Percentiles rank a stretch among this genome's conserved stretches.
phyloP scores from a whole-genome alignment of 1,140 invertebrate genomes.

The Stenopsyche tienmushanensis region DNA sequence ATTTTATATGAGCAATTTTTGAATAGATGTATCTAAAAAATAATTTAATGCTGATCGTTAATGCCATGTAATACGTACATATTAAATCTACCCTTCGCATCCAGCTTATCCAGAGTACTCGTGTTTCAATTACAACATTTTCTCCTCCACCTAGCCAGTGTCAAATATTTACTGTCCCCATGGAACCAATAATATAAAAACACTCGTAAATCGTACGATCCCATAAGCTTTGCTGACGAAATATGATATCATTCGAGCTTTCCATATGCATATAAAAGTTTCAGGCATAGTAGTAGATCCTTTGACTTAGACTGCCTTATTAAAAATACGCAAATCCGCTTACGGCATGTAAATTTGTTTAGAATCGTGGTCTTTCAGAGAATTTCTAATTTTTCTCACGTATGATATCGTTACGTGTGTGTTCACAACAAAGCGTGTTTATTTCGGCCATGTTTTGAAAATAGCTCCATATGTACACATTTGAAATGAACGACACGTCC shows the following conservation, averaged over 20 bases:
- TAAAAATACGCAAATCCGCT: no score
- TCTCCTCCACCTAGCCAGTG: conserved; percentile 1
- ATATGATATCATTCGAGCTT: neutral
- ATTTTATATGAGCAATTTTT: no score
- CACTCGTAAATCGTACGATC: conserved; percentile 24
- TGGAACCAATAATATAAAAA: conserved; percentile 42
- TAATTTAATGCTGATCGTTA: no score
- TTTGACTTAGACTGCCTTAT: no score
- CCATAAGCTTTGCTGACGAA: no score
- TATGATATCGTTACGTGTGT: conserved; percentile 36
- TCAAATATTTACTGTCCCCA: conserved; percentile 41
- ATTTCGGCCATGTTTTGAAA: conserved; percentile 37
- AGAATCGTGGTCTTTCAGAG: no score
- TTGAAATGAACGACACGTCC: conserved; percentile 35
- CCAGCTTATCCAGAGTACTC: no score
- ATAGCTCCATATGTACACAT: conserved; percentile 31
- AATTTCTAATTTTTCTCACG: conserved; percentile 34
- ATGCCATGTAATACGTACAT: no score
- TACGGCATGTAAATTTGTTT: no score
- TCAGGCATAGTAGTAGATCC: no score
- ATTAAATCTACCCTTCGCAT: no score
- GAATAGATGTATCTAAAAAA: no score
- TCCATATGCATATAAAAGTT: conserved; percentile 7
- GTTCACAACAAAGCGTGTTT: conserved; percentile 38
- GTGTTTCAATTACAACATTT: conserved; percentile 22